These are phyloP conservation scores for Luehdorfia chinensis DNA, from an alignment of 1,140 invertebrate species.

Conservation along the genomic window DNA sequence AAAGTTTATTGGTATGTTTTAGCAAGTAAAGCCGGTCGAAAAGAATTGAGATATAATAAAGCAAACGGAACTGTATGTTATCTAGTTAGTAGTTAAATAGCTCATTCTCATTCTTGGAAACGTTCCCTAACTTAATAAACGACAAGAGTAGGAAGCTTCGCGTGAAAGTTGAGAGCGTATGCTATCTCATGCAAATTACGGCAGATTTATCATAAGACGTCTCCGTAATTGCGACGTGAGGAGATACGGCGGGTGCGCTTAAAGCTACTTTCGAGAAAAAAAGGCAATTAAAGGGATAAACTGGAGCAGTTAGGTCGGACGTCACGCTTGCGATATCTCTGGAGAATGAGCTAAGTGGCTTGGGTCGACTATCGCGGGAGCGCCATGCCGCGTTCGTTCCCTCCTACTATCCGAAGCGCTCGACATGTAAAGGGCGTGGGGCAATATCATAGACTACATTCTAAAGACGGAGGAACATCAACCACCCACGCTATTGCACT, in stretches of 20 bases:
- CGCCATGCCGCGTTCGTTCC: conserved; percentile 36
- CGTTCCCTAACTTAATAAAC: conserved; percentile 73
- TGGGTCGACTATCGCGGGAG: conserved; percentile 12
- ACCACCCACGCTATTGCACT: conserved; percentile 70
- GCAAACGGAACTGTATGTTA: conserved; percentile 51
- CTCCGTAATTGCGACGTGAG: conserved; percentile 76
- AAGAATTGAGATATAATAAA: conserved; percentile 28
- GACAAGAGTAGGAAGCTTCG: conserved; percentile 69
- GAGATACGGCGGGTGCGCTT: conserved; percentile 67
- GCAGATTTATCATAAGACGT: conserved; percentile 76
- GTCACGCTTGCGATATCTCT: conserved; percentile 52
- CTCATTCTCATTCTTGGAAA: conserved; percentile 71
- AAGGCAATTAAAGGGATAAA: conserved; percentile 76
- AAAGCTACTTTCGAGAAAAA: conserved; percentile 68
- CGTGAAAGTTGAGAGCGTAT: conserved; percentile 75
- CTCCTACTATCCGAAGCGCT: conserved; percentile 18
- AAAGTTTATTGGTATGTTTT: neutral
- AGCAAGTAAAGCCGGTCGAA: conserved; percentile 21
- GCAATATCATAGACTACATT: conserved; percentile 73
- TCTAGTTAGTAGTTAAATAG: conserved; percentile 69
- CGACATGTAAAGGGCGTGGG: conserved; percentile 73
- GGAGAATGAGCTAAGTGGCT: conserved; percentile 12
- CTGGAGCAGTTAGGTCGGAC: conserved; percentile 63
- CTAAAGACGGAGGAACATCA: conserved; percentile 61
- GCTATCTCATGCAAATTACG: conserved; percentile 77